Evolutionary conservation across 1,140 invertebrate species (phyloP).

Genomic region (Bombus difficillimus): DNA sequence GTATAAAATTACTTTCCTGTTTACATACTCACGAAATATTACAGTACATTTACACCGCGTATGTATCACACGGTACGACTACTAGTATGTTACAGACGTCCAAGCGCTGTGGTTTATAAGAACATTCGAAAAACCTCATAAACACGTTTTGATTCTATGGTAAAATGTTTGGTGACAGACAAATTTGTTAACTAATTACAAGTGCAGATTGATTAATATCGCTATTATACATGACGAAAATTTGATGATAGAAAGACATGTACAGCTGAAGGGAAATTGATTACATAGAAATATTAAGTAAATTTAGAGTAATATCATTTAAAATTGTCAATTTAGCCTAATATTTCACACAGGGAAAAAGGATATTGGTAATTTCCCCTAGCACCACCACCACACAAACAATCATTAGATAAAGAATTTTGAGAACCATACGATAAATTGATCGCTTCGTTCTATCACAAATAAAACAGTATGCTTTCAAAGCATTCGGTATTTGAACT

Average conservation of each 20-base stretch:
- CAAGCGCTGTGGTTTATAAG: background rate
- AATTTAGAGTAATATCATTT: constrained; percentile 23
- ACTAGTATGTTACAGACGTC: constrained; percentile 43
- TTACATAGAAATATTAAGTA: constrained; percentile 35
- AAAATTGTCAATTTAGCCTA: background rate
- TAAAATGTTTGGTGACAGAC: constrained; percentile 26
- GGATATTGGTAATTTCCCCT: constrained; percentile 10
- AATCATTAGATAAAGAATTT: background rate
- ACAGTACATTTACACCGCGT: constrained; percentile 8
- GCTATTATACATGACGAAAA: constrained; percentile 30
- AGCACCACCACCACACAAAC: constrained; percentile 33
- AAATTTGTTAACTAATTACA: constrained; percentile 31
- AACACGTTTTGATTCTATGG: background rate
- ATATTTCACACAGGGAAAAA: background rate
- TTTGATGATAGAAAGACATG: constrained; percentile 13
- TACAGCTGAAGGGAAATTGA: constrained; percentile 12
- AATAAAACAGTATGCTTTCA: background rate
- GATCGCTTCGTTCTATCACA: background rate
- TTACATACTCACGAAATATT: constrained; percentile 48
- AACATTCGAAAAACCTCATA: background rate
- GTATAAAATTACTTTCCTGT: constrained; percentile 67
- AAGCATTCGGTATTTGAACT: background rate
- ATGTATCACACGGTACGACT: constrained; percentile 24
- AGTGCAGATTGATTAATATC: constrained; percentile 28
- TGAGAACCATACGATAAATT: background rate